Evolutionary conservation across 2,797 vertebrate genomes (phyloP).

Genomic region (Salarias fasciatus): DNA sequence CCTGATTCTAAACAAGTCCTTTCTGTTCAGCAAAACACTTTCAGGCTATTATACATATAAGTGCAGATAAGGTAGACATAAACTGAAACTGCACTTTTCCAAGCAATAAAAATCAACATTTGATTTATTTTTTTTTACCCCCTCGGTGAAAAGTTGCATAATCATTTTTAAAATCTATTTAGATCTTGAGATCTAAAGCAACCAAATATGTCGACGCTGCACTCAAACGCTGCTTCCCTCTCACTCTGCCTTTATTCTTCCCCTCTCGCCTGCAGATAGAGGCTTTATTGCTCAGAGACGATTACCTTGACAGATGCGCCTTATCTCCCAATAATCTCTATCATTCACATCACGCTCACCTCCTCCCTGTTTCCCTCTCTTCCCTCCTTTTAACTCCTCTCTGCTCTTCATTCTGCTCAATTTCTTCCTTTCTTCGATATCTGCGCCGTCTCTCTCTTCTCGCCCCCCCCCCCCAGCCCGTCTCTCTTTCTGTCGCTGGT

Average conservation of each 20-base stretch:
- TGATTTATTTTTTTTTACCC: not conserved
- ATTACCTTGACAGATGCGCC: conserved; percentile 67
- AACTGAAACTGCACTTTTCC: not conserved
- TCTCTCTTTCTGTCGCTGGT: conserved; percentile 36
- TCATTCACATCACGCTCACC: conserved; percentile 53
- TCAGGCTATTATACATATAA: too few relatives aligned
- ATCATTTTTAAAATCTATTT: not conserved
- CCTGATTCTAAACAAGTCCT: too few relatives aligned
- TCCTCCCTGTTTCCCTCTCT: conserved; percentile 43
- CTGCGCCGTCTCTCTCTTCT: conserved; percentile 6
- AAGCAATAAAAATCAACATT: not conserved
- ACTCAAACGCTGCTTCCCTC: conserved; percentile 4
- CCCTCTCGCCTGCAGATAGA: conserved; percentile 32
- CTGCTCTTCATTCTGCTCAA: conserved; percentile 43
- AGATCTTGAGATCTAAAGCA: not conserved
- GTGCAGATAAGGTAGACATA: too few relatives aligned
- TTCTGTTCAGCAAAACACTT: too few relatives aligned
- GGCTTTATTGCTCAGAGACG: conserved; percentile 56
- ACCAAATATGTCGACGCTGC: not conserved
- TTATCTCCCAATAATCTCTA: conserved; percentile 65
- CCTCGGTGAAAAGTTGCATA: not conserved
- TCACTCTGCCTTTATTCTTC: conserved; percentile 16
- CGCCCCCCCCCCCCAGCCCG: conserved; percentile 8
- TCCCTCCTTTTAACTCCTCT: conserved; percentile 19
- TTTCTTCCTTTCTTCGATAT: conserved; percentile 25